phyloP scores from a whole-genome alignment of 2,888 invertebrate genomes.

The Pterostichus niger region DNA sequence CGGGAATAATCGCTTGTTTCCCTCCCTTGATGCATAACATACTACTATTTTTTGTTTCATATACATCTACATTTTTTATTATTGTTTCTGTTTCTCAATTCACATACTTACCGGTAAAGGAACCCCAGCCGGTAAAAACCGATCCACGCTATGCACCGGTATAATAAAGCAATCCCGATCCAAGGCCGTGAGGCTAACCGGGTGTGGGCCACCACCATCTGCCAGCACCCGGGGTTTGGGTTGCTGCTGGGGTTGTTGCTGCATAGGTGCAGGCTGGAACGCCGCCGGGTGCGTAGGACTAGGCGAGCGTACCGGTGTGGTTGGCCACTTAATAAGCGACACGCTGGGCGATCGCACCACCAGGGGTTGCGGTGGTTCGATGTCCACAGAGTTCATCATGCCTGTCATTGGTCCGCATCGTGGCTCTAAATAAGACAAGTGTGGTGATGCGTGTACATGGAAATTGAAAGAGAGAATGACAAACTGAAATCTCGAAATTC shows the following conservation, averaged over 20 bases:
- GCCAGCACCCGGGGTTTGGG: slow-evolving; percentile 47
- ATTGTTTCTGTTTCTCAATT: no score
- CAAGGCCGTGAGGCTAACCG: slow-evolving; percentile 82
- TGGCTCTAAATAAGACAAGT: slow-evolving; percentile 79
- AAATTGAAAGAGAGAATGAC: background rate
- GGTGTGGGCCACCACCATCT: slow-evolving; percentile 20
- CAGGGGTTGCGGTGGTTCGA: slow-evolving; percentile 85
- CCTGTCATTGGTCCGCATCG: slow-evolving; percentile 86
- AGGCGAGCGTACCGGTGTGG: slow-evolving; percentile 76
- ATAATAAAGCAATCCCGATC: slow-evolving; percentile 96
- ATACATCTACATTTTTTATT: no score
- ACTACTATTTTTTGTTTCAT: no score
- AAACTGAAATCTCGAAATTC: slow-evolving; percentile 12
- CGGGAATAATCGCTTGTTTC: no score
- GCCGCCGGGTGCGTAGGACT: slow-evolving; percentile 71
- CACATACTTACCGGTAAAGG: slow-evolving; percentile 82
- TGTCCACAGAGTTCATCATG: slow-evolving; percentile 79
- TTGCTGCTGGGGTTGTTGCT: slow-evolving; percentile 28
- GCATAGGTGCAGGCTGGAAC: slow-evolving; percentile 60
- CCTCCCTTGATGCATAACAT: no score
- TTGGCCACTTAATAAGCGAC: slow-evolving; percentile 80
- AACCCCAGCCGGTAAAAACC: slow-evolving; percentile 94
- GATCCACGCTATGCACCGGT: slow-evolving; percentile 91
- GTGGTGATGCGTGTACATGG: background rate
- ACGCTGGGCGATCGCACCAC: slow-evolving; percentile 85